These are phyloP conservation scores for Drosophila tsacasi DNA, from an alignment of 1,140 invertebrate genomes.

Conservation along the genomic window DNA sequence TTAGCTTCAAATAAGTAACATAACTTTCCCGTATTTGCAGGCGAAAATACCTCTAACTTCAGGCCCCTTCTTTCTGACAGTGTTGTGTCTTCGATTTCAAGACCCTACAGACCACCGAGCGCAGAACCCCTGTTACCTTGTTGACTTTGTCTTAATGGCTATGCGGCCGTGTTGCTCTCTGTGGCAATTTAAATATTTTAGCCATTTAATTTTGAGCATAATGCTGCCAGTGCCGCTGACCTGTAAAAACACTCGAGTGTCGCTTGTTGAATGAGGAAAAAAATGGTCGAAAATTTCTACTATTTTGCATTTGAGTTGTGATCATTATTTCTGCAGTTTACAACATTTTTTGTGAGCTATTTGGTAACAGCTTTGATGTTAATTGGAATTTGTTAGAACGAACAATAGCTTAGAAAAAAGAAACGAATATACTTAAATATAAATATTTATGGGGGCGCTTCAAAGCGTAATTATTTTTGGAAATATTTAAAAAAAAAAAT, in stretches of 20 bases:
- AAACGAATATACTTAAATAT: background rate
- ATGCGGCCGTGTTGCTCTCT: slow-evolving; percentile 60
- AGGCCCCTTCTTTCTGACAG: background rate
- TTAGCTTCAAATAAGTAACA: background rate
- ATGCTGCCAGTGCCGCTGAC: slow-evolving; percentile 18
- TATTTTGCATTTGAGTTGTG: slow-evolving; percentile 58
- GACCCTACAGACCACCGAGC: slow-evolving; percentile 30
- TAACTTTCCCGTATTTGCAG: background rate
- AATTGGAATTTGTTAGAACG: background rate
- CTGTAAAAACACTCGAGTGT: slow-evolving; percentile 48
- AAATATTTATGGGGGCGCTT: background rate
- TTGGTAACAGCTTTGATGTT: slow-evolving; percentile 6
- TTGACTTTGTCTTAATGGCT: slow-evolving; percentile 75
- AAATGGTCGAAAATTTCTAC: slow-evolving; percentile 65
- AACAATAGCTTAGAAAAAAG: background rate
- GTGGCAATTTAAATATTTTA: slow-evolving; percentile 80
- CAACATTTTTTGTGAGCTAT: slow-evolving; percentile 21
- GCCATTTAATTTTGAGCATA: slow-evolving; percentile 64
- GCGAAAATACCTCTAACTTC: background rate
- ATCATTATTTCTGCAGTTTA: slow-evolving; percentile 30
- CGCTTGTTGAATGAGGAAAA: slow-evolving; percentile 23
- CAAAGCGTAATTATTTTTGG: background rate
- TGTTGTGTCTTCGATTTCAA: slow-evolving; percentile 11
- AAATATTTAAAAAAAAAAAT: background rate
- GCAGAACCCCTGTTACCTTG: slow-evolving; percentile 56